Evolutionary conservation across 2,797 vertebrate species (phyloP), one percentile per base, ranked within the genome.

Genomic region (Chloroceryle inda): DNA sequence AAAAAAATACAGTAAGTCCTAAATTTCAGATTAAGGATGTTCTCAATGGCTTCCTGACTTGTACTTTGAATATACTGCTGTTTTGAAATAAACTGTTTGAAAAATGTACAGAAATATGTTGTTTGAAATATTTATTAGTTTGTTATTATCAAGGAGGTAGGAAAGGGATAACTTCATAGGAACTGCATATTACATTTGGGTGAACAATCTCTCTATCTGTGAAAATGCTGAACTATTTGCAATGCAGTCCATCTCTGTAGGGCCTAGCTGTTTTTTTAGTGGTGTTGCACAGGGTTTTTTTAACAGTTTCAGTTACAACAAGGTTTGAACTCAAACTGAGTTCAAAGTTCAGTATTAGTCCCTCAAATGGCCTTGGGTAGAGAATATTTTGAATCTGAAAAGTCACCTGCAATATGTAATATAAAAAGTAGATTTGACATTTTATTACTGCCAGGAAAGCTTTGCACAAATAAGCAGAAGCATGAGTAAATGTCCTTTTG

Each of bases 201-300:
- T 56, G 40, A 92, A 62, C 2, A 59, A 44, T 27, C 10, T 37
- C 31, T 77, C 0, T 38, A 26, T 23, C 14, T 67, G 19, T 58
- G 29, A 67, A 71, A 72, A 33, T 67, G 4, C 3, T 45, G 20
- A 53, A 67, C 13, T 27, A 21, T 62, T 61, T 86, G 16, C 12
- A 73, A 23, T 3, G 1, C 2, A 31, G 2, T 19, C 2, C 23
- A 47, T 26, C 3, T 29, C 5, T 82, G 22, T 14, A 75, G 4
- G 3, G 2, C 5, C 10, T 84, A 49, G 7, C 2, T 53, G 21
- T 2, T 17, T 23, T 75, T 59, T 58, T 73, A 8, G 16, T 61
- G 3, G 6, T 78, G 16, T 1, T 12, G 10, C 35, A 14, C 2
- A 4, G 5, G 33, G 6, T 56, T 3, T 84, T 62, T 84, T 38